A percentile compares a stretch with the other conserved stretches of the same genome.
Conservation (phyloP, 2,888 invertebrate species). For the Pogonocherus hispidulus region DNA sequence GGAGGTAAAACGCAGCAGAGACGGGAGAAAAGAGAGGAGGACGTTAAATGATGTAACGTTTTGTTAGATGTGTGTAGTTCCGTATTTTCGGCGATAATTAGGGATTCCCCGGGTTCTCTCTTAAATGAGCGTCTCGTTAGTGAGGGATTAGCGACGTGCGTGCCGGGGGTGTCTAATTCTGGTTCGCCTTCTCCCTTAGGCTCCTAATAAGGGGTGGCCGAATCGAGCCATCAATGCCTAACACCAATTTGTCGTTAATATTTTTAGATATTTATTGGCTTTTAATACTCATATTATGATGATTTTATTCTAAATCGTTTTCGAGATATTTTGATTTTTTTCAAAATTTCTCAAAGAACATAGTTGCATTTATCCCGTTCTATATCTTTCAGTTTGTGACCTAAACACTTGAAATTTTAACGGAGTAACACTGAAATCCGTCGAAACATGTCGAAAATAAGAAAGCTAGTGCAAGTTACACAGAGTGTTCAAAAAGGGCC, state of each 20-base stretch:
- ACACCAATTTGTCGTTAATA: constrained; percentile 58
- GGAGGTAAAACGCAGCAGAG: constrained; percentile 32
- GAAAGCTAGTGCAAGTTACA: too few species aligned
- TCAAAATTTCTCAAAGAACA: too few species aligned
- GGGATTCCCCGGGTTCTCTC: constrained; percentile 57
- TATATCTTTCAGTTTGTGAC: too few species aligned
- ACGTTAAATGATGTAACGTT: constrained; percentile 42
- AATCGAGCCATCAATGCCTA: constrained; percentile 56
- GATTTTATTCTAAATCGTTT: too few species aligned
- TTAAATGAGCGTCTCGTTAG: constrained; percentile 70
- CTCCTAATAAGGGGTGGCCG: constrained; percentile 58
- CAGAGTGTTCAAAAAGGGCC: too few species aligned
- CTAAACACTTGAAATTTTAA: too few species aligned
- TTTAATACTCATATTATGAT: too few species aligned
- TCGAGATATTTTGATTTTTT: too few species aligned
- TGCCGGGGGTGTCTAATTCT: constrained; percentile 65
- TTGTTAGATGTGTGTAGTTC: constrained; percentile 46
- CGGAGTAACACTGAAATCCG: too few species aligned
- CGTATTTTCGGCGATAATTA: constrained; percentile 58
- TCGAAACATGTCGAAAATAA: too few species aligned
- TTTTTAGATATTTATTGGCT: too few species aligned
- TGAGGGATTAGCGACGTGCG: constrained; percentile 72
- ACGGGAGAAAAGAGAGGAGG: constrained; percentile 37
- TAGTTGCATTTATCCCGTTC: too few species aligned
- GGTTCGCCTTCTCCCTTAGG: constrained; percentile 25